Base-by-base conservation (phyloP, 2,888 invertebrate genomes). In the Allygus modestus region DNA sequence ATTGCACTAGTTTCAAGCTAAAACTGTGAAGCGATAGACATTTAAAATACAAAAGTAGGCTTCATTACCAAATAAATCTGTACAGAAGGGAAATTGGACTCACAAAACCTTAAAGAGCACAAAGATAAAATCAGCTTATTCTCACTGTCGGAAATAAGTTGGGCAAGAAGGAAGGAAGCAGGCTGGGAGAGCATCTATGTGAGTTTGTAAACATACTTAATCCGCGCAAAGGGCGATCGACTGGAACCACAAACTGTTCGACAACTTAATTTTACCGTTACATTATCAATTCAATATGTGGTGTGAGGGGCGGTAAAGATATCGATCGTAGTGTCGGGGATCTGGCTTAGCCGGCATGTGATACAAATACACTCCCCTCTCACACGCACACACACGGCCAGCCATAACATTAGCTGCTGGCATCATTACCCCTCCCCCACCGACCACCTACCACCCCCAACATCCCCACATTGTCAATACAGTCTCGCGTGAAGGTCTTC, bases 211-310 rank as follows among this genome's bases (percentile, higher is more conserved):
- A 77, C 75, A 71, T 71, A 41, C 71, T 71, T 71, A 37, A 71
- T 73, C 73, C 37, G 15, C 41, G n/a, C n/a, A n/a, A n/a, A 23
- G 43, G 26, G 77, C 77, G 77, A 43, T 77, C 77, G 77, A 46
- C 43, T 46, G 77, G 23, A 77, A 77, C 77, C 46, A 23, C 79
- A 79, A 79, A 79, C 79, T 79, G 79, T 51, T 79, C 79, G 31
- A 79, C 79, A 37, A 79, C 79, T 79, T 79, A 79, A 79, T 79
- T 79, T 79, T 58, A 58, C 31, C 79, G 51, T 79, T 79, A 58
- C 33, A 58, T 79, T 79, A 79, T 79, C 79, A 79, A 79, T 79
- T 79, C 79, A 79, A 79, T 79, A 79, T 79, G 79, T 58, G 58
- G 58, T 31, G 77, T 51, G 77, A 11, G 79, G 77, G 33, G 73